Percentiles rank a stretch among this genome's conserved stretches.
phyloP scores from a whole-genome alignment of 2,113 vertebrate genomes.

The Hyperoodon ampullatus region DNA sequence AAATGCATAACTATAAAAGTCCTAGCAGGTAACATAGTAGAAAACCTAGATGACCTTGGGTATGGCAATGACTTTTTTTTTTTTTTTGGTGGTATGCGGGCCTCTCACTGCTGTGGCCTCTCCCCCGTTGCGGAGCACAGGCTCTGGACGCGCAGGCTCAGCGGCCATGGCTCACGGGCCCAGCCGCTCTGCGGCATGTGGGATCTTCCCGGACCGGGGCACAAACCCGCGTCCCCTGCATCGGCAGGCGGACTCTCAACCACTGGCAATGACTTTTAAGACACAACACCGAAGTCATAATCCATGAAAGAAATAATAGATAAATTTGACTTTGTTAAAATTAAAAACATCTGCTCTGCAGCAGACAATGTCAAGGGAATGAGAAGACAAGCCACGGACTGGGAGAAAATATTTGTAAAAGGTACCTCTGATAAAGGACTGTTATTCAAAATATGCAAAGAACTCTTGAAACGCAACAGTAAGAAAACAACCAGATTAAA shows the following conservation, averaged over 20 bases:
- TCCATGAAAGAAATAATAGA: not conserved
- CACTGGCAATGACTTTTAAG: not conserved
- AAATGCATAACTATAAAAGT: not conserved
- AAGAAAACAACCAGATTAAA: not conserved
- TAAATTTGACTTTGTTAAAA: slow-evolving; percentile 12
- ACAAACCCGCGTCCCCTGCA: too few relatives aligned
- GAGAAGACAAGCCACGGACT: not conserved
- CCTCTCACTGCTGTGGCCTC: too few relatives aligned
- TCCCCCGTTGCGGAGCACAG: too few relatives aligned
- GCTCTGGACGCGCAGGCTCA: too few relatives aligned
- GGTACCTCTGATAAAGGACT: not conserved
- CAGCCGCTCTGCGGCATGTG: too few relatives aligned
- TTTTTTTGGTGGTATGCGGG: too few relatives aligned
- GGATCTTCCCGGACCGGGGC: too few relatives aligned
- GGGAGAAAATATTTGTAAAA: slow-evolving; percentile 32
- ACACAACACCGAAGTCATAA: not conserved
- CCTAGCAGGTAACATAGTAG: not conserved
- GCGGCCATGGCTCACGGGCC: too few relatives aligned
- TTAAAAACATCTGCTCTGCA: slow-evolving; percentile 6
- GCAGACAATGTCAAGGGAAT: not conserved
- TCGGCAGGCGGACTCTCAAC: too few relatives aligned
- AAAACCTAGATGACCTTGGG: not conserved
- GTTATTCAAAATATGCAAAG: not conserved
- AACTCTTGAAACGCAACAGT: not conserved
- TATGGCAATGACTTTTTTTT: not conserved